Evolutionary conservation across 1,140 invertebrate species (phyloP), one percentile per base, ranked within the genome.

Genomic region (Cepaea nemoralis): DNA sequence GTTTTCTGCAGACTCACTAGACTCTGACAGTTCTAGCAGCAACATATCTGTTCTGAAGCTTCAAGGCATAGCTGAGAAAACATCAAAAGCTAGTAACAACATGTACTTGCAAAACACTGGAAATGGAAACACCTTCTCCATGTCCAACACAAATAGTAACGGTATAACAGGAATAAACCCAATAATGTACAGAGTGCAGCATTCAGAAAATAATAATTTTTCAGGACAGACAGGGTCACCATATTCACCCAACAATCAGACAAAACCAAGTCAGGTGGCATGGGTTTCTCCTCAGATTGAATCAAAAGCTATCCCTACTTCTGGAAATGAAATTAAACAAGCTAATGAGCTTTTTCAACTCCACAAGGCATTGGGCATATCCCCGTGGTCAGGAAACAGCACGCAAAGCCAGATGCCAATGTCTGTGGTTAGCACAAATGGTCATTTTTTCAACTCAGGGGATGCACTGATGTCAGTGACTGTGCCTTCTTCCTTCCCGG

Each of bases 1-100:
- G 39, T 42, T 66, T 31, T 78, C 76, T 24, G 33, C 33, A 42
- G 76, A 78, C 59, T 78, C 76, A 2, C 59, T 78, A 40, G 76
- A 78, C 1, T 78, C 76, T 31, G 22, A 19, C 6, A 78, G 76
- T 27, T 66, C 76, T 8, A 33, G 31, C 31, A 78, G 76, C 39
- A 78, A 10, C 40, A 42, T 78, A 8, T 39, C 76, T 48, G 22
- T 67, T 33, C 1, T 66, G 22, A 78, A 67, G 67, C n/a, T 40
- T 10, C 35, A 69, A 69, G n/a, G 37, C 24, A n/a, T 14, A 12
- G 50, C 6, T 12, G 50, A 24, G 22, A 24, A 55, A n/a, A 6
- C 50, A 22, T 6, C 50, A 5, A 55, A 22, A 55, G 24, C 24
- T 55, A 24, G 3, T 22, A 5, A 22, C 24, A 22, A 5, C 22